phyloP scores from a whole-genome alignment of 2,113 vertebrate genomes.

The human region DNA sequence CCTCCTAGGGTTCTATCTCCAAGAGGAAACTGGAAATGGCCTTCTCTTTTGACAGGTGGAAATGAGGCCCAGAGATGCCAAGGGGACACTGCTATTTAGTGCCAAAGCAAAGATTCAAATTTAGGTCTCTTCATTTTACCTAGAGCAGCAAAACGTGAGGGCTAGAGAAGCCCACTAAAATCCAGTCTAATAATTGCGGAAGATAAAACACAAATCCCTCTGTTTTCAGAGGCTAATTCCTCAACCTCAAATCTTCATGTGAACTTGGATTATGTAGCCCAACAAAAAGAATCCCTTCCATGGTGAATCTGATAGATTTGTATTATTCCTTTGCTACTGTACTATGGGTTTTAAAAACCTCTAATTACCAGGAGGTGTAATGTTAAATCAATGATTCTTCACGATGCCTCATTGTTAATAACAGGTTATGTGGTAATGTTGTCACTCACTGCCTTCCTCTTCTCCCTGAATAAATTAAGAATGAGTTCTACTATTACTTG shows the following conservation, averaged over 20 bases:
- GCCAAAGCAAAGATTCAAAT: conserved; percentile 38
- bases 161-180: conserved; percentile 2
- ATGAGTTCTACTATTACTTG: conserved; percentile 55
- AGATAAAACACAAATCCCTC: background rate
- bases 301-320: background rate
- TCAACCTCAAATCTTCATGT: background rate
- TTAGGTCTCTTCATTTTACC: conserved; percentile 19
- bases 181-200: background rate
- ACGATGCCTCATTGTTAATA: conserved; percentile 43
- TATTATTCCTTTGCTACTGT: conserved; percentile 22
- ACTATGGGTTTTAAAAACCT: background rate
- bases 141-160: background rate
- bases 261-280: background rate
- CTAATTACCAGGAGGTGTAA: background rate
- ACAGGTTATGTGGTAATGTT: conserved; percentile 53
- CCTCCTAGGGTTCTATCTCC: background rate
- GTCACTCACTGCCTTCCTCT: conserved; percentile 29
- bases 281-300: background rate
- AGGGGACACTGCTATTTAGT: background rate
- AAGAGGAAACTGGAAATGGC: conserved; percentile 36
- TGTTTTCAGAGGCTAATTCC: conserved; percentile 11
- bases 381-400: conserved; percentile 2
- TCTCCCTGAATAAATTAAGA: conserved; percentile 52
- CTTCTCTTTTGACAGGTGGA: background rate
- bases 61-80: background rate